Conservation (phyloP, 2,797 vertebrate genomes). For the Hoplostethus mediterraneus region DNA sequence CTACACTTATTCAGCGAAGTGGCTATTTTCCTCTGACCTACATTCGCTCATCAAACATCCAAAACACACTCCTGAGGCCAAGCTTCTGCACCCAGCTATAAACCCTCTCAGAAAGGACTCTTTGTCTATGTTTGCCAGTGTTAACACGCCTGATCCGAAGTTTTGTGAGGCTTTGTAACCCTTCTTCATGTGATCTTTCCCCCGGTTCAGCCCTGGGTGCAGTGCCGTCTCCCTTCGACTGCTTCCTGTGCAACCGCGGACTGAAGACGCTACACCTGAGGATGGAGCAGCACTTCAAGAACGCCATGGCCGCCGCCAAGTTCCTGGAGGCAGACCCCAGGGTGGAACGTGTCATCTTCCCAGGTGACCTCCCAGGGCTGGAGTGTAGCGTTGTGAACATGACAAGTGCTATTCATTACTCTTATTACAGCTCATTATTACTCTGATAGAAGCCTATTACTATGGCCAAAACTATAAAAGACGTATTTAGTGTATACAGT, state of each 20-base stretch:
- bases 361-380: slow-evolving; percentile 81
- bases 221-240: slow-evolving; percentile 94
- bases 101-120: slow-evolving; percentile 26
- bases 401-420: neutral
- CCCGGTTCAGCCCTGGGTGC: slow-evolving; percentile 86
- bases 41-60: slow-evolving; percentile 35
- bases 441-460: neutral
- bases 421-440: neutral
- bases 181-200: neutral
- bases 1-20: too few relatives aligned
- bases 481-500: neutral
- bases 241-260: slow-evolving; percentile 91
- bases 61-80: slow-evolving; percentile 16
- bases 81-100: slow-evolving; percentile 31
- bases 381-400: neutral
- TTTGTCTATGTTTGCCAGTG: slow-evolving; percentile 23
- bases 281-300: slow-evolving; percentile 94
- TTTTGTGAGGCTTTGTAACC: slow-evolving; percentile 33
- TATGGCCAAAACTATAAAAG: too few relatives aligned
- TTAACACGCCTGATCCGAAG: slow-evolving; percentile 28
- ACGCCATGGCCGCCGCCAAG: slow-evolving; percentile 85
- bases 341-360: slow-evolving; percentile 91
- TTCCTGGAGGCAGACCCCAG: slow-evolving; percentile 87
- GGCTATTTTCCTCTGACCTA: slow-evolving; percentile 28
- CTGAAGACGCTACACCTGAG: slow-evolving; percentile 92